These are phyloP conservation scores for Camponotus fellah DNA, from an alignment of 2,888 invertebrate genomes.

Conservation along the genomic window DNA sequence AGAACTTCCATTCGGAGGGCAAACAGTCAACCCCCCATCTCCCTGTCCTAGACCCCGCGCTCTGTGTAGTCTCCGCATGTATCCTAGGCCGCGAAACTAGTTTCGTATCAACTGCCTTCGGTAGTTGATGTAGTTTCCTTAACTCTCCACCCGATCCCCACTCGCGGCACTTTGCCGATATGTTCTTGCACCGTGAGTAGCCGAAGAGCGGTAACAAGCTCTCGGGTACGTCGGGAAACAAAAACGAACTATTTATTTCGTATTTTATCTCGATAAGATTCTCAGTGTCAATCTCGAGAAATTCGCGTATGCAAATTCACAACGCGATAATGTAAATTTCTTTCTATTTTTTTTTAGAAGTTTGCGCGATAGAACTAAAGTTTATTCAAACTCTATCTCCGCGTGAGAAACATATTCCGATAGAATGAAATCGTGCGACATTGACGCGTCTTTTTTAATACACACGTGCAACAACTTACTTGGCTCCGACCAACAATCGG, in stretches of 20 bases:
- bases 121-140: constrained; percentile 73
- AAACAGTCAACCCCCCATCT: constrained; percentile 70
- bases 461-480: constrained; percentile 47
- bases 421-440: constrained; percentile 43
- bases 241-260: constrained; percentile 41
- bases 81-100: constrained; percentile 82
- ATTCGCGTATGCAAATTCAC: constrained; percentile 12
- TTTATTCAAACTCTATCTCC: constrained; percentile 6
- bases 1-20: constrained; percentile 79
- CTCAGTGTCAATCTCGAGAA: neutral
- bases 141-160: constrained; percentile 64
- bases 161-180: constrained; percentile 54
- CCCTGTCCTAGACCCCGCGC: constrained; percentile 21
- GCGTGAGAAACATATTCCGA: constrained; percentile 31
- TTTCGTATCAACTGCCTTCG: constrained; percentile 78
- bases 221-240: neutral
- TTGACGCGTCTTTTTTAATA: constrained; percentile 45
- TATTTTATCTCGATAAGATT: neutral
- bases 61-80: constrained; percentile 70
- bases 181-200: constrained; percentile 68
- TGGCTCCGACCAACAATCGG: constrained; percentile 16
- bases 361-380: neutral
- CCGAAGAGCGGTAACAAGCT: constrained; percentile 65
- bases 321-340: constrained; percentile 14
- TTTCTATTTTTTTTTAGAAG: constrained; percentile 10